A percentile compares a stretch with the other conserved stretches of the same genome.
Conservation (phyloP, 1,140 invertebrate genomes). For the Pissodes strobi region DNA sequence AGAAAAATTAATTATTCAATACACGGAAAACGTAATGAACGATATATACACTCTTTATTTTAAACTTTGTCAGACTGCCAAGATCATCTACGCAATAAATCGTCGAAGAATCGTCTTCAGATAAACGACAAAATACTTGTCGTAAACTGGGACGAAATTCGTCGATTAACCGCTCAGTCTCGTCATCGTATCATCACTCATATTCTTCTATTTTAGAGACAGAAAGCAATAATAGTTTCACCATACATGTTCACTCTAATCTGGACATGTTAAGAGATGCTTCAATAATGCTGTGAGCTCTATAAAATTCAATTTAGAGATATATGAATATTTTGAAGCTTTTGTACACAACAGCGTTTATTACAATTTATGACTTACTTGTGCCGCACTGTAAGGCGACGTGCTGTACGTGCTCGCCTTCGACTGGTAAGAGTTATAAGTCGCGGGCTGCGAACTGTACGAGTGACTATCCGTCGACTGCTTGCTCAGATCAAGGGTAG, state of each 20-base stretch:
- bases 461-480: slow-evolving; percentile 45
- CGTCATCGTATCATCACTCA: slow-evolving; percentile 41
- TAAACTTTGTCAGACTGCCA: slow-evolving; percentile 9
- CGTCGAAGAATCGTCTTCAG: not conserved
- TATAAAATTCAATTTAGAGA: no score
- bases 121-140: slow-evolving; percentile 21
- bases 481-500: slow-evolving; percentile 46
- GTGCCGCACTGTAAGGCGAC: slow-evolving; percentile 46
- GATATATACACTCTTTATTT: no score
- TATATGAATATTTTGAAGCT: no score
- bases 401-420: slow-evolving; percentile 49
- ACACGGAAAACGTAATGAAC: no score
- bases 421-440: slow-evolving; percentile 49
- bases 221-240: no score
- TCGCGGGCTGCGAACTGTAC: slow-evolving; percentile 45
- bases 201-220: no score
- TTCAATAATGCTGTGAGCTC: no score
- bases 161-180: slow-evolving; percentile 10
- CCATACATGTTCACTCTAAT: no score
- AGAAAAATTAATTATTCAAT: slow-evolving; percentile 21
- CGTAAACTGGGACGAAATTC: not conserved
- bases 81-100: not conserved
- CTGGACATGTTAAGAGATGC: no score
- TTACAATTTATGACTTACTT: slow-evolving; percentile 41
- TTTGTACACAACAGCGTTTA: not conserved